Conservation (phyloP, 2,888 invertebrate species). For the Myopa tessellatipennis region DNA sequence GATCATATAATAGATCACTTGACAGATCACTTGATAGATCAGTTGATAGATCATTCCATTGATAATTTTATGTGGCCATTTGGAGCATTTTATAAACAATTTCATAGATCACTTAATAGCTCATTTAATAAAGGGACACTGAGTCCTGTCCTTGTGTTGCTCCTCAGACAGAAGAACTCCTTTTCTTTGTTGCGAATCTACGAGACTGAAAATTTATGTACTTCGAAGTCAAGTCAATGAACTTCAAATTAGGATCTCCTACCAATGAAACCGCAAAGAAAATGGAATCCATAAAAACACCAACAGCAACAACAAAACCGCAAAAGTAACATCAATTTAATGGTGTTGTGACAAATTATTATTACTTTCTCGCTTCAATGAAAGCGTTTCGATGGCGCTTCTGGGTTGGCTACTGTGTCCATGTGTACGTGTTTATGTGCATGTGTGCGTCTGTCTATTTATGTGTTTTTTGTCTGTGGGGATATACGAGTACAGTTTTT, state of each 20-base stretch:
- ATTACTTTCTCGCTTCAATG: constrained; percentile 41
- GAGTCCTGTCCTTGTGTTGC: too few relatives aligned
- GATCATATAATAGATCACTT: too few relatives aligned
- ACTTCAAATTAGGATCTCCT: constrained; percentile 22
- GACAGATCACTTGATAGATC: too few relatives aligned
- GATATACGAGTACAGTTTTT: not conserved
- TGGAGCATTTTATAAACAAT: too few relatives aligned
- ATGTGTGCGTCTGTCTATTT: constrained; percentile 4
- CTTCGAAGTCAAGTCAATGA: constrained; percentile 21
- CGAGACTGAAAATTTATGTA: not conserved
- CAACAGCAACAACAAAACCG: constrained; percentile 51
- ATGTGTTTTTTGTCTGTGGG: constrained; percentile 22
- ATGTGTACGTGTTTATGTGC: constrained; percentile 1
- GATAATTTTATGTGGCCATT: too few relatives aligned
- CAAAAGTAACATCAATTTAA: constrained; percentile 32
- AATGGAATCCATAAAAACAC: constrained; percentile 21
- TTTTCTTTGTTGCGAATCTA: too few relatives aligned
- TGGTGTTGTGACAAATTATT: constrained; percentile 47
- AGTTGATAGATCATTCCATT: too few relatives aligned
- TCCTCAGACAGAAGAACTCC: too few relatives aligned
- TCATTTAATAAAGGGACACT: too few relatives aligned
- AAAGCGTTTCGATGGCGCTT: not conserved
- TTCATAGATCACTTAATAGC: too few relatives aligned
- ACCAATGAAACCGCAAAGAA: constrained; percentile 33
- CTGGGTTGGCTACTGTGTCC: not conserved